Evolutionary conservation across 2,113 vertebrate genomes (phyloP).

Genomic region (Ptilorrhoa leucosticta): DNA sequence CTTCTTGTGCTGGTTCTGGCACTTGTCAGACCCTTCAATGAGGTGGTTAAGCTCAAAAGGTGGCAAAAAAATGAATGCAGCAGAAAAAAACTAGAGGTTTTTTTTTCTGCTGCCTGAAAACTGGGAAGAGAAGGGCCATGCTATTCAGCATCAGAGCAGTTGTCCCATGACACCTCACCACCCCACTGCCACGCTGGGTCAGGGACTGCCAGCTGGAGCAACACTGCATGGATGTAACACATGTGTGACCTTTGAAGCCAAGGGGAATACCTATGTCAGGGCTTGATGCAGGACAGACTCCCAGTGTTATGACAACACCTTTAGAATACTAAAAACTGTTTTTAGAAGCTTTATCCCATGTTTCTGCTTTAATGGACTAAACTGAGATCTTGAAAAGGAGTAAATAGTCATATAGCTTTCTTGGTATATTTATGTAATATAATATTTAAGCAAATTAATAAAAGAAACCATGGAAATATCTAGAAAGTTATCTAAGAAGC

Average conservation of each 20-base stretch:
- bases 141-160: rapidly evolving
- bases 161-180: background rate
- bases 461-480: background rate
- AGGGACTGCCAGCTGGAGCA: background rate
- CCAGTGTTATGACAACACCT: background rate
- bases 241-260: background rate
- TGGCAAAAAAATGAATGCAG: background rate
- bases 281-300: background rate
- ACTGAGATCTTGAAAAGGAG: background rate
- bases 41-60: background rate
- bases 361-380: background rate
- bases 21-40: background rate
- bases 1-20: background rate
- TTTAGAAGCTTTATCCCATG: background rate
- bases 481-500: background rate
- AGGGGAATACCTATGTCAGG: background rate
- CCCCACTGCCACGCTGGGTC: no score
- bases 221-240: rapidly evolving
- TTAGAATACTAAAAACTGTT: background rate
- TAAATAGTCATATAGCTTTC: background rate
- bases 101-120: background rate
- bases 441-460: background rate
- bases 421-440: background rate
- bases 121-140: rapidly evolving
- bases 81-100: background rate